A percentile compares a stretch with the other conserved stretches of the same genome.
These are phyloP conservation scores for Elaphurus davidianus DNA, from an alignment of 2,113 vertebrate genomes.

Conservation along the genomic window DNA sequence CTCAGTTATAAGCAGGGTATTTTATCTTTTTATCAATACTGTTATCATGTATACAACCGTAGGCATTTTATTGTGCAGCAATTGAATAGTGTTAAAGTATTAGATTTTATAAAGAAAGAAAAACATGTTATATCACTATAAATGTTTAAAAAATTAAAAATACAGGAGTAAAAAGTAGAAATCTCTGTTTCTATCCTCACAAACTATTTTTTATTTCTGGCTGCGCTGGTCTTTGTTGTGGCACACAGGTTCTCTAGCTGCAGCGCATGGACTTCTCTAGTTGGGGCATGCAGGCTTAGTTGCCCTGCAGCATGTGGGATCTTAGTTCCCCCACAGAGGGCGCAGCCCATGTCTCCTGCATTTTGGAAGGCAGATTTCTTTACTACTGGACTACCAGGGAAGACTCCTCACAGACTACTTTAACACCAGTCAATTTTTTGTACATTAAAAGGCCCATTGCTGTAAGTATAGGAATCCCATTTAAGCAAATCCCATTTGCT, in stretches of 20 bases:
- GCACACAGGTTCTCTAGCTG: not conserved
- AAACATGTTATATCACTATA: not conserved
- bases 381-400: not conserved
- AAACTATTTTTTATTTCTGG: not conserved
- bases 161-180: not conserved
- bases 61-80: not conserved
- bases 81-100: not conserved
- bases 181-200: not conserved
- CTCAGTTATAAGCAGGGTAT: not conserved
- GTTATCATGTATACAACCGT: not conserved
- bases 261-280: not conserved
- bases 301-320: not conserved
- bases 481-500: not conserved
- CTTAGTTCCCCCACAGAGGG: not conserved
- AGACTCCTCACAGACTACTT: not conserved
- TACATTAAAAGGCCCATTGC: not conserved
- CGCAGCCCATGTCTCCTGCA: not conserved
- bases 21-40: not conserved
- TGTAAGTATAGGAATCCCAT: not conserved
- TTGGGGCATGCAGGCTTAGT: not conserved
- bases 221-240: not conserved
- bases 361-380: not conserved
- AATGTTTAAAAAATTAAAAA: not conserved
- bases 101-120: not conserved
- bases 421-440: not conserved